A percentile compares a stretch with the other conserved stretches of the same genome.
phyloP scores from a whole-genome alignment of 2,113 vertebrate species.

The Serinus canaria region DNA sequence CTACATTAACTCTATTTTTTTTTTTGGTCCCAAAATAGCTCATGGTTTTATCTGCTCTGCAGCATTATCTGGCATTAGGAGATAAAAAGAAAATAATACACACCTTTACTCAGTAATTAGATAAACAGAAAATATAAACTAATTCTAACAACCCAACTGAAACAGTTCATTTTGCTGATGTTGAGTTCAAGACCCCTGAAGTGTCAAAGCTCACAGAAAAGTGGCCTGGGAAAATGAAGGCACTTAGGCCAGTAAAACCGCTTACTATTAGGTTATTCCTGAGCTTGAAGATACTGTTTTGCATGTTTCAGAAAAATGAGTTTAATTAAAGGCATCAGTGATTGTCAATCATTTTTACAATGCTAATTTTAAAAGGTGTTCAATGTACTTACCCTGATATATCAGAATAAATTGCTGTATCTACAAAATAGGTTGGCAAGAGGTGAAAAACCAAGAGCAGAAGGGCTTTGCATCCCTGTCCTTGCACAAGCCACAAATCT shows the following conservation, averaged over 20 bases:
- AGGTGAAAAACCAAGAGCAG: conserved; percentile 92
- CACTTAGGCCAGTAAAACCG: neutral
- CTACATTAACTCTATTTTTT: neutral
- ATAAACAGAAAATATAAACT: neutral
- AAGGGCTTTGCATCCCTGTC: conserved; percentile 88
- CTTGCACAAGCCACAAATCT: conserved; percentile 95
- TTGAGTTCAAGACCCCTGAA: neutral
- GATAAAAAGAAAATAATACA: neutral
- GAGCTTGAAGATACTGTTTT: neutral
- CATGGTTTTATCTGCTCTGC: neutral
- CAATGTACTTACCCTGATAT: conserved; percentile 89
- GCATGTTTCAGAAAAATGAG: neutral
- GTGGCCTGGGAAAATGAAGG: neutral
- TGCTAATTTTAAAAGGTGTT: neutral
- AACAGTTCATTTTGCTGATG: neutral
- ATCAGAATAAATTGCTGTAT: conserved; percentile 98
- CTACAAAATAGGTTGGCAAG: conserved; percentile 97
- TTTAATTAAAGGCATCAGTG: neutral
- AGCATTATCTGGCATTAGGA: neutral
- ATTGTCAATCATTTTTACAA: neutral
- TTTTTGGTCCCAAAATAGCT: neutral
- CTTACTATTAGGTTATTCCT: neutral
- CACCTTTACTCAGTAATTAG: neutral
- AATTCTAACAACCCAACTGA: neutral
- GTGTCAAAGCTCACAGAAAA: neutral